These are phyloP conservation scores for Mastigias papua DNA, from an alignment of 30 jellyfish, hydroid and myxozoan genomes.

Conservation along the genomic window DNA sequence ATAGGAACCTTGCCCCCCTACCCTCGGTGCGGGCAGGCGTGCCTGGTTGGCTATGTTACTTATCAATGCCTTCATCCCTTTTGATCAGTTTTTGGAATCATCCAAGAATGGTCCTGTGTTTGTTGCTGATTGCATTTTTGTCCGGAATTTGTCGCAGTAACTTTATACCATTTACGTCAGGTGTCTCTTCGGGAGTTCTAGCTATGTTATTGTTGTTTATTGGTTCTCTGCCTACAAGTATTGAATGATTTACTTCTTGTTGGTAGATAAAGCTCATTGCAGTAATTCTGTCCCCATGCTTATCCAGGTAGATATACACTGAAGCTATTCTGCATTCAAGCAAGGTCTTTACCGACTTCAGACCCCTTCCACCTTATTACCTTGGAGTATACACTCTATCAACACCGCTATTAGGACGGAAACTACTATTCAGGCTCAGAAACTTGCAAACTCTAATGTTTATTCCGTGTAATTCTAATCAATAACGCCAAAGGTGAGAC, in stretches of 20 bases:
- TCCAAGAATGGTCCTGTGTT: not conserved
- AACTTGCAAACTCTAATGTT: conserved; percentile 33
- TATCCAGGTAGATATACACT: not conserved
- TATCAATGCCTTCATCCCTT: not conserved
- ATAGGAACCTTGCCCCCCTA: too few relatives aligned
- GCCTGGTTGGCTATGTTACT: not conserved
- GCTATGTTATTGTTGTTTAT: not conserved
- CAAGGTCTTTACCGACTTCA: not conserved
- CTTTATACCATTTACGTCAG: not conserved
- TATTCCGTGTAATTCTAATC: conserved; percentile 50
- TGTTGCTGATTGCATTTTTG: not conserved
- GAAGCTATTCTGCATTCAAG: not conserved
- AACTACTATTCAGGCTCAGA: conserved; percentile 20
- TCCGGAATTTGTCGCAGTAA: not conserved
- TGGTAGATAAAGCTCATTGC: too few relatives aligned
- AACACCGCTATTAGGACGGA: not conserved
- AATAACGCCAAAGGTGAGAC: conserved; percentile 43
- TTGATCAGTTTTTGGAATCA: not conserved
- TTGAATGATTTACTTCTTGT: not conserved
- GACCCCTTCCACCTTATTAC: not conserved
- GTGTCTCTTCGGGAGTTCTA: not conserved
- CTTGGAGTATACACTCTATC: not conserved
- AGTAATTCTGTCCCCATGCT: not conserved
- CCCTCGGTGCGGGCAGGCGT: too few relatives aligned
- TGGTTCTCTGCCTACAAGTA: not conserved